Base-by-base conservation (phyloP, 2,797 vertebrate species). In the Tauraco hartlaubi region DNA sequence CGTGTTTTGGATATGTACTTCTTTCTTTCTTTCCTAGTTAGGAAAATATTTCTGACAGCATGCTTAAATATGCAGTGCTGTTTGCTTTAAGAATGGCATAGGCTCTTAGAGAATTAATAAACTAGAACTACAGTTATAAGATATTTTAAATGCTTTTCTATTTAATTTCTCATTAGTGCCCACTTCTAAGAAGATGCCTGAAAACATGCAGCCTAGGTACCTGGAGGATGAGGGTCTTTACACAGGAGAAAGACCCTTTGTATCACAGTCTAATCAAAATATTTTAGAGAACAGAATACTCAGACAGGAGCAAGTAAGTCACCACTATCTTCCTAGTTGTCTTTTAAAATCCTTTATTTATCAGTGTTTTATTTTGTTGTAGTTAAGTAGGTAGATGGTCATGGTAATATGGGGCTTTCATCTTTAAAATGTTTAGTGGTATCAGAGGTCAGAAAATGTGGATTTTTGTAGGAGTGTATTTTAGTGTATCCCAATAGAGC, bases 211-310 rank as follows among this genome's bases (percentile, higher is more conserved):
- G 94, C 99, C 99, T 29, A 98, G 99, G 19, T 99, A 98, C 88
- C 97, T 98, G 93, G 99, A 99, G 90, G 99, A 99, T 16, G 99
- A 99, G 96, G 99, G 99, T 66, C 98, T 99, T n/a, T 99, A 99
- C 52, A 98, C 98, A 6, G 99, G 99, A 31, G 97, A 99, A 87
- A 98, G 99, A 44, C 99, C 99, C 0, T 91, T 94, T 21, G 97
- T 99, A 11, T 98, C 99, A 1, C 88, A 92, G 49, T 93, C 97
- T 62, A 99, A 99, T 95, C 98, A 99, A 98, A 99, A 99, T 97
- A 99, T 99, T 92, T 72, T 99, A 96, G 99, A 99, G 97, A 99
- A 99, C 97, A 98, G 99, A 59, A 92, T 99, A 86, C 97, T 99
- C 80, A 98, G 94, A 85, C 99, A 99, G 92, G 98, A 99, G 9